Evolutionary conservation across 1,140 invertebrate species (phyloP), one percentile per base, ranked within the genome.

Genomic region (Drosophila baimaii): DNA sequence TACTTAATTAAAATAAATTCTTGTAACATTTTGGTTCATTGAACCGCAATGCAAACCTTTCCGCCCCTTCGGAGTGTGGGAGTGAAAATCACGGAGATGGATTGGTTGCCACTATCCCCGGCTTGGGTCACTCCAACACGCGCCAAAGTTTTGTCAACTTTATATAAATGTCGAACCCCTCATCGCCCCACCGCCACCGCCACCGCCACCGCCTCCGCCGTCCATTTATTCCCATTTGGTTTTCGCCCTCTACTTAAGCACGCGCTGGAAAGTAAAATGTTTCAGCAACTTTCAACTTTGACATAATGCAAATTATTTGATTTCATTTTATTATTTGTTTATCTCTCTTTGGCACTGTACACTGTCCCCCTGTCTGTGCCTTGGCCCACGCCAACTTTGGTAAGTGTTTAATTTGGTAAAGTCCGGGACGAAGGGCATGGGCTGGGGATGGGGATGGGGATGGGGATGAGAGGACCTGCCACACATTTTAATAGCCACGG

Each of bases 281-380:
- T 79, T 73, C 54, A 49, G 64, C 75, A 79, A 83, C 65, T 79
- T 76, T 83, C 81, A 84, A 84, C 76, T 85, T 80, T 84, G 55
- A 83, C 44, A 75, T 77, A 77, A 84, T 80, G 79, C 77, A 84
- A 84, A 85, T 84, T 77, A 85, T 85, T 70, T 81, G 72, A 84
- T 84, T 84, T 83, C 81, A 64, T 77, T 80, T 83, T 49, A 83
- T 82, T 80, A 77, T 83, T 79, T 72, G 58, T 75, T 62, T 69
- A 73, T 76, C 64, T 73, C 56, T 43, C 52, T 44, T 13, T 43
- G 49, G 13, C 51, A 6, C 13, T 15, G 29, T 51, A 12, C 10
- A 4, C 46, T 44, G 44, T 27, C 37, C 37, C 33, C 27, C 19
- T 47, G 25, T 51, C 49, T 46, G 44, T 27, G 29, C 39, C 33